Evolutionary conservation across 2,888 invertebrate species (phyloP).

Genomic region (Platynereis dumerilii): DNA sequence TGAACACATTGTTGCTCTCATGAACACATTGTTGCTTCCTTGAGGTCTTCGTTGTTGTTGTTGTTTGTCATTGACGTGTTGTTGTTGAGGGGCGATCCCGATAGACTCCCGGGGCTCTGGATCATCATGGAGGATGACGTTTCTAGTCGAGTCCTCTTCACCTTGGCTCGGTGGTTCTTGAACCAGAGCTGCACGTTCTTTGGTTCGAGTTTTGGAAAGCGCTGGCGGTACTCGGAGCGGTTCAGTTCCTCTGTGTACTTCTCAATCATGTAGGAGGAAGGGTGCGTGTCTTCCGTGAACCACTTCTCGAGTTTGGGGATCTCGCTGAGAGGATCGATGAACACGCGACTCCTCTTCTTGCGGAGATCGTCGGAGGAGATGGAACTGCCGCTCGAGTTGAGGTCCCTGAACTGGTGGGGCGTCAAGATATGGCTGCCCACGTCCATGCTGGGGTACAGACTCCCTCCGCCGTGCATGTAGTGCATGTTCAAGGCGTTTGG

Average conservation of each 20-base stretch:
- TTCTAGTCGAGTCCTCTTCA: conserved; percentile 74
- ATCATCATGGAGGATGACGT: neutral
- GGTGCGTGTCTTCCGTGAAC: conserved; percentile 98
- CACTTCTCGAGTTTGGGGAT: conserved; percentile 76
- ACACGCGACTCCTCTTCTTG: conserved; percentile 94
- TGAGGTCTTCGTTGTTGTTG: no score
- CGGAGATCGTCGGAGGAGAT: conserved; percentile 83
- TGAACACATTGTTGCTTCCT: no score
- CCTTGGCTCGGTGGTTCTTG: conserved; percentile 97
- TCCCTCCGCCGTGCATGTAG: conserved; percentile 27
- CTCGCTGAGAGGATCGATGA: conserved; percentile 98
- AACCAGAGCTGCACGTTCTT: conserved; percentile 99
- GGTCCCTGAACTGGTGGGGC: conserved; percentile 22
- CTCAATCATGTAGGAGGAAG: conserved; percentile 95
- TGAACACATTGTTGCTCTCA: no score
- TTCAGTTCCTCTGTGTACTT: conserved; percentile 98
- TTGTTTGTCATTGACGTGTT: no score
- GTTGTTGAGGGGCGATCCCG: no score
- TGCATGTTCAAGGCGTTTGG: conserved; percentile 40
- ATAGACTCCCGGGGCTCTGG: no score
- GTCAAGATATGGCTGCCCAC: conserved; percentile 19
- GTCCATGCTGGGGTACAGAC: conserved; percentile 20
- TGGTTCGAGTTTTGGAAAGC: conserved; percentile 97
- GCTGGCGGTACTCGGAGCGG: conserved; percentile 94
- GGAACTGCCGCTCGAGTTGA: conserved; percentile 27